Base-by-base conservation (phyloP, 1,140 invertebrate species). In the Phymastichus coffea region DNA sequence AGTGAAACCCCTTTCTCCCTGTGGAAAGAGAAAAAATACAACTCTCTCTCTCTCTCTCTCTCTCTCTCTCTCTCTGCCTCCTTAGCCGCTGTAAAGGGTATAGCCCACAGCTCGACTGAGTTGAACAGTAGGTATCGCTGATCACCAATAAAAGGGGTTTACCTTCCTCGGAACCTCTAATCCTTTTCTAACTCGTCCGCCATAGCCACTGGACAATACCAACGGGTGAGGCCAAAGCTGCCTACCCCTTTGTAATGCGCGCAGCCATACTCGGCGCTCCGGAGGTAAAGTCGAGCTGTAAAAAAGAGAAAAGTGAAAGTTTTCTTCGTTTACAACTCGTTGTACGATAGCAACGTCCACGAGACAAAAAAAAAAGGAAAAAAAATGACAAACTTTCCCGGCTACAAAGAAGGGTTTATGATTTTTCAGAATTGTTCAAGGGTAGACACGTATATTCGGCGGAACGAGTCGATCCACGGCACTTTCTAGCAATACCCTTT, bases 141-240 rank as follows among this genome's bases (percentile, higher is more conserved):
- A 80, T 77, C 72, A 77, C 74, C 71, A 74, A 77, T 78, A 76
- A 79, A 77, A 70, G 70, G 72, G 63, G 74, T 74, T 59, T 69
- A 67, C 44, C 60, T 49, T 53, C 47, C 53, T 7, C 15, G 63
- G 43, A 49, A 60, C 63, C 66, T 67, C 57, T 68, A 74, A 75
- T 75, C 70, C 71, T 77, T n/a, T 77, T 78, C 62, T 63, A 74
- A 68, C 65, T 58, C 67, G 44, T 54, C 67, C 71, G 71, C 71
- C 64, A 49, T 55, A 44, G 56, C 28, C 28, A 25, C 38, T 14
- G 59, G 58, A 57, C 52, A 41, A 44, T 33, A 57, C 57, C 22
- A 75, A 72, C 69, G 73, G 68, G 71, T 74, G 56, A 71, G 67
- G 40, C 28, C 25, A 14, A 63, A 17, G 48, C 55, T 60, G 54